These are phyloP conservation scores for Brachionus koreanus DNA, from an alignment of 1,140 invertebrate species.

Conservation along the genomic window DNA sequence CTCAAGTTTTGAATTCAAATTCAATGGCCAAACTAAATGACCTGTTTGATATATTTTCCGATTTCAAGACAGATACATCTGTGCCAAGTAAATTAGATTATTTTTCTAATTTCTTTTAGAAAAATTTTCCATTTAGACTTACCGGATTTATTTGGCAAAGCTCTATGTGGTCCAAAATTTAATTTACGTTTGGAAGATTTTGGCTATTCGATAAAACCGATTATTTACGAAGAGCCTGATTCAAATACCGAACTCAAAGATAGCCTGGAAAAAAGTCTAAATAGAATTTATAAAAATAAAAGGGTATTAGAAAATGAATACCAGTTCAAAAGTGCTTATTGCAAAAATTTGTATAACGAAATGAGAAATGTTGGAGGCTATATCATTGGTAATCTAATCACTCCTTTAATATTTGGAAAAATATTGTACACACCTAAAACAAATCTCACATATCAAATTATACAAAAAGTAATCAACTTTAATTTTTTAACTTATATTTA, in stretches of 20 bases:
- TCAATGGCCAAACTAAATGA: conserved; percentile 7
- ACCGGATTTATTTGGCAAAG: conserved; percentile 20
- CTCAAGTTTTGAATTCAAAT: conserved; percentile 26
- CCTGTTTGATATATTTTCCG: conserved; percentile 32
- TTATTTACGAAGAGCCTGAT: neutral
- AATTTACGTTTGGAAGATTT: conserved; percentile 20
- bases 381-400: conserved; percentile 46
- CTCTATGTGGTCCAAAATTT: conserved; percentile 38
- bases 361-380: conserved; percentile 35
- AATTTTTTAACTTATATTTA: too few species aligned
- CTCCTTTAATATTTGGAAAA: conserved; percentile 56
- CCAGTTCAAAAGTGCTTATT: neutral
- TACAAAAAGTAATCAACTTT: conserved; percentile 49
- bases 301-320: neutral
- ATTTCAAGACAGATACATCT: neutral
- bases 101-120: neutral
- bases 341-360: conserved; percentile 10
- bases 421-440: conserved; percentile 58
- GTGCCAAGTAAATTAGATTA: neutral
- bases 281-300: neutral
- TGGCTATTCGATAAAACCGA: conserved; percentile 13
- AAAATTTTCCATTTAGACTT: neutral
- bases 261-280: neutral
- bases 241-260: neutral
- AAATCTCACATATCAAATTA: conserved; percentile 50